Evolutionary conservation across 1,140 invertebrate species (phyloP).

Genomic region (Bombus terrestris): DNA sequence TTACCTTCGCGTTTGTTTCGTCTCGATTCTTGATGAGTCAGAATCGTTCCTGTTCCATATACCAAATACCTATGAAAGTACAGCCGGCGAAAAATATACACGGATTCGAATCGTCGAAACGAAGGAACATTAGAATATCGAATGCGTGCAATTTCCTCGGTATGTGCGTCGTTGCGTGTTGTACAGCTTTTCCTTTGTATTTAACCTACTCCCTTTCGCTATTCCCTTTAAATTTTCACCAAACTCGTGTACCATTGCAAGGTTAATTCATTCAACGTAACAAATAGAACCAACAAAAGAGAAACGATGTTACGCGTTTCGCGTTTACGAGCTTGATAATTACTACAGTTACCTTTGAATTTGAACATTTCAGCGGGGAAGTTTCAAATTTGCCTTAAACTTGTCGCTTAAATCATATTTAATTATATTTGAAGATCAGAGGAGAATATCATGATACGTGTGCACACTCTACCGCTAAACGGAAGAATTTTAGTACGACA

Average conservation of each 20-base stretch:
- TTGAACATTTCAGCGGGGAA: not conserved
- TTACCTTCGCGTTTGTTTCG: not conserved
- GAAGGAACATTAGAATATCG: not conserved
- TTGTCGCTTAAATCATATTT: not conserved
- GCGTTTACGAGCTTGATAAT: slow-evolving; percentile 7
- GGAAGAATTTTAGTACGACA: no score
- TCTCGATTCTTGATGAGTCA: not conserved
- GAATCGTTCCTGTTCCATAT: not conserved
- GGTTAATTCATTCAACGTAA: not conserved
- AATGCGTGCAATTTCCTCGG: not conserved
- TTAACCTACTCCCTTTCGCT: not conserved
- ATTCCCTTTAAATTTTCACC: slow-evolving; percentile 16
- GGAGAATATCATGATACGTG: not conserved
- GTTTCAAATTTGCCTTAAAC: not conserved
- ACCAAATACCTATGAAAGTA: not conserved
- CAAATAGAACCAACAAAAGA: not conserved
- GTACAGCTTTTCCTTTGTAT: not conserved
- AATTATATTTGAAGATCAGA: not conserved
- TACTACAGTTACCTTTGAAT: not conserved
- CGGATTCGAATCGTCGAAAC: not conserved
- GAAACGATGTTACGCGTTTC: not conserved
- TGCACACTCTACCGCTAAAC: no score
- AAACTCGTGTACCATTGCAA: slow-evolving; percentile 10
- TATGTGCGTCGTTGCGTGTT: not conserved
- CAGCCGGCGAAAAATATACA: not conserved